Percentiles rank a stretch among this genome's conserved stretches.
Evolutionary conservation across 2,888 invertebrate species (phyloP).

Genomic region (Drosophila colorata): DNA sequence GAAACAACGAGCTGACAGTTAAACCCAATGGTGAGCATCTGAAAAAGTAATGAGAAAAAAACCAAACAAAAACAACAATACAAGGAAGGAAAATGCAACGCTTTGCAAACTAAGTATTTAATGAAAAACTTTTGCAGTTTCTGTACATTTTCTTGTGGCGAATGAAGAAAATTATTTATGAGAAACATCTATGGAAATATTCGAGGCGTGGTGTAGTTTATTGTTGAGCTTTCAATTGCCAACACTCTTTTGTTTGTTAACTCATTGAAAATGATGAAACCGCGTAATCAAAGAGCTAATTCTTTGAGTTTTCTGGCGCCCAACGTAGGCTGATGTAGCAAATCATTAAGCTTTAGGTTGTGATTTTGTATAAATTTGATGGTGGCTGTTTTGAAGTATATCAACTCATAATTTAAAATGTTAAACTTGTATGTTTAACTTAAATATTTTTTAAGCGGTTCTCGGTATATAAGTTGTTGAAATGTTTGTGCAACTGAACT

Average conservation of each 20-base stretch:
- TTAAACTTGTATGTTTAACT: too few relatives aligned
- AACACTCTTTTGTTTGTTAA: conserved; percentile 40
- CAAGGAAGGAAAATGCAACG: conserved; percentile 12
- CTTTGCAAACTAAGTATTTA: conserved; percentile 26
- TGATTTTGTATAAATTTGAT: neutral
- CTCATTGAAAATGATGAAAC: conserved; percentile 31
- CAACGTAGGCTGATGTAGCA: neutral
- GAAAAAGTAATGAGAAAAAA: conserved; percentile 25
- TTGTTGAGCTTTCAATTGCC: conserved; percentile 50
- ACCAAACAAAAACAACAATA: neutral
- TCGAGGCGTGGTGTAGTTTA: conserved; percentile 17
- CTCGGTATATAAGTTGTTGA: too few relatives aligned
- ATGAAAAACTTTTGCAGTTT: conserved; percentile 45
- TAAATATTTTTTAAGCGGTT: too few relatives aligned
- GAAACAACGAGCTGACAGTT: conserved; percentile 7
- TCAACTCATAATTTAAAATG: too few relatives aligned
- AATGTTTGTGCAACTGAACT: too few relatives aligned
- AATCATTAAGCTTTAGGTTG: neutral
- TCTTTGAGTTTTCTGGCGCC: neutral
- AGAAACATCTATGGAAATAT: conserved; percentile 24
- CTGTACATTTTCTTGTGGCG: conserved; percentile 31
- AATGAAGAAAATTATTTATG: conserved; percentile 21
- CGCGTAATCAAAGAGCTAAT: conserved; percentile 18
- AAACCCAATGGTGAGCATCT: conserved; percentile 15
- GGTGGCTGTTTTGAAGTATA: neutral